These are phyloP conservation scores for Labia minor DNA, from an alignment of 2,888 invertebrate genomes.

Conservation along the genomic window DNA sequence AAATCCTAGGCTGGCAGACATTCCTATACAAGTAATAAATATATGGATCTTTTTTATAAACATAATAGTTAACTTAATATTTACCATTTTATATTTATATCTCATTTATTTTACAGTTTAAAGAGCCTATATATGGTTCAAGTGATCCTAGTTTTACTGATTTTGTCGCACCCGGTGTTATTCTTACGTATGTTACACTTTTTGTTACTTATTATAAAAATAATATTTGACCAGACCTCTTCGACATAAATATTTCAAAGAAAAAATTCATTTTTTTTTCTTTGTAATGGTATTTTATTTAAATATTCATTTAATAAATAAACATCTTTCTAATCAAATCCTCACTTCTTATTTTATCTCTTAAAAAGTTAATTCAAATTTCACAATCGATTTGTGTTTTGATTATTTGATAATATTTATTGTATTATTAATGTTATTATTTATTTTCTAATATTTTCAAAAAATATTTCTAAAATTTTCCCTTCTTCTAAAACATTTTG, in stretches of 20 bases:
- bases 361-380: too few relatives aligned
- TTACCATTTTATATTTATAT: not conserved
- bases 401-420: too few relatives aligned
- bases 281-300: conserved; percentile 18
- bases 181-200: conserved; percentile 72
- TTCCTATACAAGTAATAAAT: conserved; percentile 54
- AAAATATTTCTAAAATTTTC: too few relatives aligned
- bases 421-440: too few relatives aligned
- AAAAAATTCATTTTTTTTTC: too few relatives aligned
- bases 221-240: not conserved
- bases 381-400: too few relatives aligned
- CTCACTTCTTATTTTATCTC: too few relatives aligned
- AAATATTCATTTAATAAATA: too few relatives aligned
- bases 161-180: conserved; percentile 92
- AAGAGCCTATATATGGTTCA: conserved; percentile 77
- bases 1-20: conserved; percentile 77
- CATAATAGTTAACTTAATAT: not conserved
- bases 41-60: not conserved
- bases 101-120: conserved; percentile 45
- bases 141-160: conserved; percentile 87
- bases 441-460: too few relatives aligned
- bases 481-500: too few relatives aligned
- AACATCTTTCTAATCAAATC: too few relatives aligned
- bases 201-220: not conserved
- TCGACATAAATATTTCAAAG: too few relatives aligned